Evolutionary conservation across 2,113 vertebrate species (phyloP), one percentile per base, ranked within the genome.

Genomic region (Phalacrocorax aristotelis): DNA sequence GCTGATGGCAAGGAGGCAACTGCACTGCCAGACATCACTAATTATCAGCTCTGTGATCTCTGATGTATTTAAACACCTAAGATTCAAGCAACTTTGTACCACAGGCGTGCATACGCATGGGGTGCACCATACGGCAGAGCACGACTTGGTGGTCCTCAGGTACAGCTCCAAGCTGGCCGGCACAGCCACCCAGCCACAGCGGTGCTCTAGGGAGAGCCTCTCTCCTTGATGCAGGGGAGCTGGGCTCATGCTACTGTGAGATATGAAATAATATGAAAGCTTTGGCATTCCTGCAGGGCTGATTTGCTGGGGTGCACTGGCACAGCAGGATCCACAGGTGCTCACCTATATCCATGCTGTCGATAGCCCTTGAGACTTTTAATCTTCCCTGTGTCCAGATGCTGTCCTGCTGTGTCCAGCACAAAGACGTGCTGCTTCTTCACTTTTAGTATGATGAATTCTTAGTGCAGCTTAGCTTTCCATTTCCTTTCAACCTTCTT

Each of bases 81-180:
- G 46, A 62, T 34, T 58, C 19, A 36, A 79, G 29, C 0, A 3
- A 6, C 13, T 71, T 74, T 18, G 8, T 66, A 9, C 14, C 23
- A 34, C 1, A 2, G 23, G 15, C 17, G 3, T 8, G 15, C 0
- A 0, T 55, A 34, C 4, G 1, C 40, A 34, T 23, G 57, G 75
- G 25, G 25, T 54, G 16, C 32, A 2, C 1, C 8, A 2, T 16
- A 30, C 2, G 3, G n/a, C 26, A 49, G 57, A 57, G 48, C 38
- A 25, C 1, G 1, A 2, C 22, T 82, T 0, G 1, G 62, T 89
- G 51, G 25, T 64, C 38, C 65, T 83, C 27, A 6, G 60, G 40
- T 48, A 18, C 52, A 62, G 81, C 87, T 91, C 38, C 60, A 60
- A 19, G 42, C n/a, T 60, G 54, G 26, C 42, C 2, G 1, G 23